phyloP scores from a whole-genome alignment of 1,140 invertebrate genomes.

The Chelonus insularis region DNA sequence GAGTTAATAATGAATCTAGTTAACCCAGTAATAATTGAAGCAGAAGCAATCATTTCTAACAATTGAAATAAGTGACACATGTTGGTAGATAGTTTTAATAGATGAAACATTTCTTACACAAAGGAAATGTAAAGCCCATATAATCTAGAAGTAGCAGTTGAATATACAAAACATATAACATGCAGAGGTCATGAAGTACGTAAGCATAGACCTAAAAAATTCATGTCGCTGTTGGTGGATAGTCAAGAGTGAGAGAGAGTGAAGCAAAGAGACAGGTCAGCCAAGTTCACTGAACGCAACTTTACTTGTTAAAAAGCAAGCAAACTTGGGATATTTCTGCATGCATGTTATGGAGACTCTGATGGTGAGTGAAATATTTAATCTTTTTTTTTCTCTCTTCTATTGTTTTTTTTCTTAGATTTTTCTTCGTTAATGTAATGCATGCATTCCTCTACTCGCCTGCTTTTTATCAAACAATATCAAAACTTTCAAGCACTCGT shows the following conservation, averaged over 20 bases:
- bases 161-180: too few species aligned
- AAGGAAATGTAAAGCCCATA: too few species aligned
- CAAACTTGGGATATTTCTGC: not conserved
- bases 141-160: too few species aligned
- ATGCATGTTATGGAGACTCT: not conserved
- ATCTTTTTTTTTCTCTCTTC: too few species aligned
- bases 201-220: not conserved
- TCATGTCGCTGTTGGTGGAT: slow-evolving; percentile 6
- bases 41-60: not conserved
- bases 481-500: too few species aligned
- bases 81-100: slow-evolving; percentile 14
- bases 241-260: not conserved
- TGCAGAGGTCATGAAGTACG: too few species aligned
- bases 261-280: slow-evolving; percentile 27
- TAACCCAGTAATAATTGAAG: slow-evolving; percentile 8
- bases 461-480: too few species aligned
- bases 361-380: too few species aligned
- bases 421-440: too few species aligned
- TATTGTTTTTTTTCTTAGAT: too few species aligned
- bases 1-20: slow-evolving; percentile 9
- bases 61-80: slow-evolving; percentile 15
- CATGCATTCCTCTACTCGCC: too few species aligned
- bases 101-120: not conserved
- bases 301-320: slow-evolving; percentile 2
- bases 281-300: slow-evolving; percentile 30